Evolutionary conservation across 2,888 invertebrate genomes (phyloP), one percentile per base, ranked within the genome.

Genomic region (Adela reaumurella): DNA sequence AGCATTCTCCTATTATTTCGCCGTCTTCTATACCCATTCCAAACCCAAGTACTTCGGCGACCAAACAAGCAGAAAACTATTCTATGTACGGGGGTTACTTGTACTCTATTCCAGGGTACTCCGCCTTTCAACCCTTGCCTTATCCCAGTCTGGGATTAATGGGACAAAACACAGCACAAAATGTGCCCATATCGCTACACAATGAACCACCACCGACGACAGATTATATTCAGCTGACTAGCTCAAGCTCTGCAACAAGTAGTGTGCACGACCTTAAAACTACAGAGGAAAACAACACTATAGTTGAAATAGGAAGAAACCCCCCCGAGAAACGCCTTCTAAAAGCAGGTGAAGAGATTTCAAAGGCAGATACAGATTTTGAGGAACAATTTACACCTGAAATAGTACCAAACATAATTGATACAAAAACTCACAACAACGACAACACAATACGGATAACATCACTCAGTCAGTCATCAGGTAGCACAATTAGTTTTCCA

Each of bases 11-110:
- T 18, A 77, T 71, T 58, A 80, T 80, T 52, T 74, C 79, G 0
- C 79, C 77, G 3, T 79, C 79, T 1, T 79, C 80, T 0, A 78
- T 78, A 44, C 76, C 79, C 0, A 79, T 72, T 48, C 77, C 80
- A 1, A 79, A 63, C 50, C 78, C 79, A 1, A 78, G 74, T 45
- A 66, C 71, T 1, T 66, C 68, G 8, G 64, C 70, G 0, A 68
- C 65, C 1, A 73, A 69, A 51, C 70, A 60, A 47, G 57, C 62
- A n/a, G 74, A 74, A 43, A 67, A 67, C 1, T 74, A 67, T 48
- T 67, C 73, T 0, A 69, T 62, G 51, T 76, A 71, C 49, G 69
- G 70, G 1, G 65, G 73, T 2, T 77, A 70, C 48, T 58, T 77
- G 4, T 76, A 74, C 53, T 71, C 73, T 3, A 69, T 74, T 35